Evolutionary conservation across 2,888 invertebrate genomes (phyloP).

Genomic region (Serripes groenlandicus): DNA sequence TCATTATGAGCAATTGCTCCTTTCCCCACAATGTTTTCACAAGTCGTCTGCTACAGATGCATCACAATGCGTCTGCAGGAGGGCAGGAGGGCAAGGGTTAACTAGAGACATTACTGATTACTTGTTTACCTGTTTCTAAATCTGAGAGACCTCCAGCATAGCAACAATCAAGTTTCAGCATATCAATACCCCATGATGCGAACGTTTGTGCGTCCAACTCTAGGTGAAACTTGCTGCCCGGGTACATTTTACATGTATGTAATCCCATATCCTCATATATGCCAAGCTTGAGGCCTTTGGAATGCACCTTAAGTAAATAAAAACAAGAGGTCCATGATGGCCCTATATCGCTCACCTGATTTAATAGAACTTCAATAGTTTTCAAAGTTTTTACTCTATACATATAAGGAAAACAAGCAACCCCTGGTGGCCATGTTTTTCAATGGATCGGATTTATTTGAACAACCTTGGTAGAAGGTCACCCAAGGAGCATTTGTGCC

Average conservation of each 20-base stretch:
- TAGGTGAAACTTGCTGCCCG: constrained; percentile 96
- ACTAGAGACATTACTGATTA: constrained; percentile 6
- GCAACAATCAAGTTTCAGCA: constrained; percentile 98
- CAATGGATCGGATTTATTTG: no score
- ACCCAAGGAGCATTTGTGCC: no score
- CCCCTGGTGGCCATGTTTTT: no score
- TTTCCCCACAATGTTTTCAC: no score
- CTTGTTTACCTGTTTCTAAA: constrained; percentile 85
- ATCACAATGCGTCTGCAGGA: no score
- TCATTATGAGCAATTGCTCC: no score
- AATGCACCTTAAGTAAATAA: constrained; percentile 51
- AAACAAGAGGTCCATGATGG: not conserved
- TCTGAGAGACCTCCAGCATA: constrained; percentile 92
- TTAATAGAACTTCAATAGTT: no score
- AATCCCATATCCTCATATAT: constrained; percentile 99
- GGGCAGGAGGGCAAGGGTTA: no score
- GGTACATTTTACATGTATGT: constrained; percentile 98
- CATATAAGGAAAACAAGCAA: no score
- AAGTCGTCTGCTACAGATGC: no score
- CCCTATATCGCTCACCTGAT: not conserved
- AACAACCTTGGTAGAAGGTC: no score
- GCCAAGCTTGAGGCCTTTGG: constrained; percentile 96
- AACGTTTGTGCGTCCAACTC: constrained; percentile 96
- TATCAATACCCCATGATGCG: constrained; percentile 97
- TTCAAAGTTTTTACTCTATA: no score